Conservation (phyloP, 2,888 invertebrate species). For the Isoperla grammatica region DNA sequence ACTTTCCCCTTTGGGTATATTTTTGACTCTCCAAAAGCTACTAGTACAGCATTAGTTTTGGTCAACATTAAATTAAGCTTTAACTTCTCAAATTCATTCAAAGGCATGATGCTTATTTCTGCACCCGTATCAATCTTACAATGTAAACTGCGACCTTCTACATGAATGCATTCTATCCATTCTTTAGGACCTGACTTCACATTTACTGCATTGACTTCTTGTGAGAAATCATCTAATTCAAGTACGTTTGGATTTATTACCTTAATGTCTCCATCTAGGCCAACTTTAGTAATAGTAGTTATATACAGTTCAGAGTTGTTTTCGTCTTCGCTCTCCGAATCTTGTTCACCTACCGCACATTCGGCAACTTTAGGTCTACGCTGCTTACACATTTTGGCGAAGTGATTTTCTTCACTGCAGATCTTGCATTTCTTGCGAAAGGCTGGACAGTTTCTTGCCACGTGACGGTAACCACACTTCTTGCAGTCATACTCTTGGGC, state of each 20-base stretch:
- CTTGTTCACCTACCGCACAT: neutral
- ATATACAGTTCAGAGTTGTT: neutral
- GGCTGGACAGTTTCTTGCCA: neutral
- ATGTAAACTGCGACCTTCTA: neutral
- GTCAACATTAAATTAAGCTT: neutral
- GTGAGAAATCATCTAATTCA: too few relatives aligned
- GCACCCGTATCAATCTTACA: conserved; percentile 6
- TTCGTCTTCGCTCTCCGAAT: neutral
- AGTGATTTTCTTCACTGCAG: neutral
- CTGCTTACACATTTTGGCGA: neutral
- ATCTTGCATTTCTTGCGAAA: neutral
- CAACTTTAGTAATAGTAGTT: too few relatives aligned
- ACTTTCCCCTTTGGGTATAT: too few relatives aligned
- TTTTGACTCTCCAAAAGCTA: too few relatives aligned
- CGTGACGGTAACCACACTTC: neutral
- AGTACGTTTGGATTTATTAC: too few relatives aligned
- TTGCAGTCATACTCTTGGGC: neutral
- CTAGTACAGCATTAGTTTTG: too few relatives aligned
- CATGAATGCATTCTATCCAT: neutral
- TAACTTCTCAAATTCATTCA: neutral
- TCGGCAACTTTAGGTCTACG: neutral
- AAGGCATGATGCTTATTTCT: neutral
- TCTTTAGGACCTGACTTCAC: too few relatives aligned
- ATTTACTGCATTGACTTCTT: too few relatives aligned
- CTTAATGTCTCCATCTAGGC: too few relatives aligned